Conservation (phyloP, 2,797 vertebrate genomes). For the Fundulus diaphanus region DNA sequence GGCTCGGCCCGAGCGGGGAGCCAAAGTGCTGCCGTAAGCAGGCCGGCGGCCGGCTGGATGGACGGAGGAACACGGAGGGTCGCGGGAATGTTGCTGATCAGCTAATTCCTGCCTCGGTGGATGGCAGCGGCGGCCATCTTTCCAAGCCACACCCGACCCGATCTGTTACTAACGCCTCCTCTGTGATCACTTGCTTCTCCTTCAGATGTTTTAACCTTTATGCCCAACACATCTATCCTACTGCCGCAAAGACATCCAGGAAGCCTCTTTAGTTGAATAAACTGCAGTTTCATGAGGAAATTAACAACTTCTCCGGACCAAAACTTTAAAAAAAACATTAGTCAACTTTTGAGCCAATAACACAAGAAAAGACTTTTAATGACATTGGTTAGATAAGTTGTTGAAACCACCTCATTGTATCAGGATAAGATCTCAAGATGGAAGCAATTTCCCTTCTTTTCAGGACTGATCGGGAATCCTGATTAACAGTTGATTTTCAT, state of each 20-base stretch:
- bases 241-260: not conserved
- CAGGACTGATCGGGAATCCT: too few species aligned
- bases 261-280: not conserved
- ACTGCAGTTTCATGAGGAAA: not conserved
- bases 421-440: too few species aligned
- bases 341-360: too few species aligned
- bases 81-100: constrained; percentile 40
- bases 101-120: constrained; percentile 4
- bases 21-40: constrained; percentile 67
- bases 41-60: constrained; percentile 49
- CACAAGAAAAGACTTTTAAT: too few species aligned
- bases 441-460: too few species aligned
- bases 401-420: not conserved
- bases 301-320: too few species aligned
- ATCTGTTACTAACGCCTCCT: not conserved
- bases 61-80: constrained; percentile 48
- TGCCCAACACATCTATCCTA: too few species aligned
- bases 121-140: not conserved
- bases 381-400: too few species aligned
- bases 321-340: too few species aligned
- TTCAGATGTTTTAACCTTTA: not conserved
- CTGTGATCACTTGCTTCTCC: not conserved
- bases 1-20: constrained; percentile 38
- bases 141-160: not conserved
- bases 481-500: too few species aligned